Conservation (phyloP, 2,888 invertebrate genomes). For the Eurois occulta region DNA sequence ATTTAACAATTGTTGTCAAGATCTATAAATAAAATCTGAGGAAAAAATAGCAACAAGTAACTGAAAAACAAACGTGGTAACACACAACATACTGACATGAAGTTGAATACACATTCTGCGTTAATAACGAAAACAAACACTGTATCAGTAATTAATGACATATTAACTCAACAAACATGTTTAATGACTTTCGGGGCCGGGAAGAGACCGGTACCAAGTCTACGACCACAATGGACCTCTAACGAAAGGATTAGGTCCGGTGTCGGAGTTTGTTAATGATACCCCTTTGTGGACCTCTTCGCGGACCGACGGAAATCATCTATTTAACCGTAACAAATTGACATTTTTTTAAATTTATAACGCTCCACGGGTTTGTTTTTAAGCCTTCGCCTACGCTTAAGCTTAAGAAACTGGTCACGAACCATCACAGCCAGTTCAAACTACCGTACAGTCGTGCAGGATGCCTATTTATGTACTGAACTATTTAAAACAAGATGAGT, state of each 20-base stretch:
- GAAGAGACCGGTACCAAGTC: conserved; percentile 56
- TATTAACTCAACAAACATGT: conserved; percentile 74
- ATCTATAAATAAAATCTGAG: not conserved
- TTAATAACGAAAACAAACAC: conserved; percentile 55
- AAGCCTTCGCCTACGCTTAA: conserved; percentile 74
- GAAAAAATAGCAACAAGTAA: conserved; percentile 6
- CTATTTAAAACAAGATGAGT: conserved; percentile 64
- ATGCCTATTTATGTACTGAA: conserved; percentile 61
- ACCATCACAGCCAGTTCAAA: conserved; percentile 56
- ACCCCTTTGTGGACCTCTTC: conserved; percentile 82
- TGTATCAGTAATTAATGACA: conserved; percentile 68
- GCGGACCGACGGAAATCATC: conserved; percentile 84
- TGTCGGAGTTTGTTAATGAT: conserved; percentile 86
- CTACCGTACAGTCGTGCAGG: conserved; percentile 60
- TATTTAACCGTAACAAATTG: conserved; percentile 85
- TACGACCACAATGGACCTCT: conserved; percentile 84
- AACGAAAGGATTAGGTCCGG: conserved; percentile 89
- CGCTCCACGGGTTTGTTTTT: conserved; percentile 76
- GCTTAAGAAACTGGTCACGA: conserved; percentile 67
- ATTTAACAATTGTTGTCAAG: not conserved
- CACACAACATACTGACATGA: conserved; percentile 39
- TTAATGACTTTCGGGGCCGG: conserved; percentile 66
- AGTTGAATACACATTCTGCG: conserved; percentile 33
- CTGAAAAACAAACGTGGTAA: conserved; percentile 22
- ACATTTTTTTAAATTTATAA: conserved; percentile 75